Conservation (phyloP, 2,888 invertebrate genomes). For the Spisula solida region DNA sequence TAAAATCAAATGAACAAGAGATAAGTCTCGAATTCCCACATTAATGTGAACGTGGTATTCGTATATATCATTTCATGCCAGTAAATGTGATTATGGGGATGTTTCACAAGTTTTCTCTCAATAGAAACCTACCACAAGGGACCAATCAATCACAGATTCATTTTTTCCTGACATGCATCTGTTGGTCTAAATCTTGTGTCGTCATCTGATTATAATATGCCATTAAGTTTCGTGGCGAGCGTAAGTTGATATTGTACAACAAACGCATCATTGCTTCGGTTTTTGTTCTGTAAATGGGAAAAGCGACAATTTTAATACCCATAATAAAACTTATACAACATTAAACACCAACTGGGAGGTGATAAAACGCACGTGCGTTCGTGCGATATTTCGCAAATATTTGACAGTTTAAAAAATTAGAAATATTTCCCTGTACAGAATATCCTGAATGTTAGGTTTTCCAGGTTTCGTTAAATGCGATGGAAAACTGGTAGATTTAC, state of each 20-base stretch:
- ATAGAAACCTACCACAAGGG: background rate
- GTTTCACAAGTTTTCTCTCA: background rate
- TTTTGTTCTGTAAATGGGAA: background rate
- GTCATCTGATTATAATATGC: background rate
- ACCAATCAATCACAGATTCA: background rate
- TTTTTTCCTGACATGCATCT: constrained; percentile 9
- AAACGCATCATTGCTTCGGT: background rate
- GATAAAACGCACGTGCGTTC: background rate
- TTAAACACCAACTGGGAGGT: background rate
- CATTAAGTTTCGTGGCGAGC: background rate
- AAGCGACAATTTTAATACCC: constrained; percentile 4
- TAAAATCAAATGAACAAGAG: background rate
- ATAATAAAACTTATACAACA: background rate
- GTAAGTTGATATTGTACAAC: background rate
- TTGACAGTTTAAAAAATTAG: background rate
- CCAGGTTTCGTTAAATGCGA: background rate
- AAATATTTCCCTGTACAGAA: background rate
- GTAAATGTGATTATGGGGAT: background rate
- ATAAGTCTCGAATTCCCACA: background rate
- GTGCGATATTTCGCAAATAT: background rate
- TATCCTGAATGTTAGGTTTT: background rate
- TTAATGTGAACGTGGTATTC: background rate
- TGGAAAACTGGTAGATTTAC: background rate
- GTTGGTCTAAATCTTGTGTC: background rate
- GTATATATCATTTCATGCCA: constrained; percentile 12